Conservation (phyloP, 2,888 invertebrate species). For the Zaprionus lineosus region DNA sequence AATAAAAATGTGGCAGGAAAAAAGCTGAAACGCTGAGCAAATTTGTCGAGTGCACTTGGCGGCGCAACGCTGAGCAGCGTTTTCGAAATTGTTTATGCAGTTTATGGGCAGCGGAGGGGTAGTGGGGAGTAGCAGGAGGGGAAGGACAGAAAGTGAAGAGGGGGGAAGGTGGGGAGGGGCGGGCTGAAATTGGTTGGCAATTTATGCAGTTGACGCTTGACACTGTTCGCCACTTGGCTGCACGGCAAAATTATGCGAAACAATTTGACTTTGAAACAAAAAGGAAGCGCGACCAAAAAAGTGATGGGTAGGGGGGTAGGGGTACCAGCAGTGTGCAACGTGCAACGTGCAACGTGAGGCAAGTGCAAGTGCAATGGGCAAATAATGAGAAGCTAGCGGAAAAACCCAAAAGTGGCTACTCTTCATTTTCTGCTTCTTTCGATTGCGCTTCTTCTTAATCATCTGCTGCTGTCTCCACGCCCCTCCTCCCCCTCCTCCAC, state of each 20-base stretch:
- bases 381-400: constrained; percentile 37
- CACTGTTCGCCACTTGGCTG: constrained; percentile 69
- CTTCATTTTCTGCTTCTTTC: neutral
- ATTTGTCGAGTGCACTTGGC: constrained; percentile 67
- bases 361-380: constrained; percentile 22
- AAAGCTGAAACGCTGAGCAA: constrained; percentile 65
- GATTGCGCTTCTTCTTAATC: too few relatives aligned
- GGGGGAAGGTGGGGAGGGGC: neutral
- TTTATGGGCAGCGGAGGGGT: neutral
- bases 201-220: constrained; percentile 63
- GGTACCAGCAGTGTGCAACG: too few relatives aligned
- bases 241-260: constrained; percentile 66
- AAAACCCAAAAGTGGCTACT: constrained; percentile 42
- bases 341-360: neutral
- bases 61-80: constrained; percentile 44
- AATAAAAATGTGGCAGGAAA: too few relatives aligned
- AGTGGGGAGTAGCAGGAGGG: neutral
- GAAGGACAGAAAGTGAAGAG: neutral
- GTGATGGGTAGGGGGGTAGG: too few relatives aligned
- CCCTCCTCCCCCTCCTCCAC: neutral
- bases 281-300: too few relatives aligned
- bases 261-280: constrained; percentile 71
- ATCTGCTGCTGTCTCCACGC: neutral
- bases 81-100: constrained; percentile 63
- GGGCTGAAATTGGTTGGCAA: constrained; percentile 34